phyloP scores from a whole-genome alignment of 2,113 vertebrate species.

The Oncorhynchus mykiss region DNA sequence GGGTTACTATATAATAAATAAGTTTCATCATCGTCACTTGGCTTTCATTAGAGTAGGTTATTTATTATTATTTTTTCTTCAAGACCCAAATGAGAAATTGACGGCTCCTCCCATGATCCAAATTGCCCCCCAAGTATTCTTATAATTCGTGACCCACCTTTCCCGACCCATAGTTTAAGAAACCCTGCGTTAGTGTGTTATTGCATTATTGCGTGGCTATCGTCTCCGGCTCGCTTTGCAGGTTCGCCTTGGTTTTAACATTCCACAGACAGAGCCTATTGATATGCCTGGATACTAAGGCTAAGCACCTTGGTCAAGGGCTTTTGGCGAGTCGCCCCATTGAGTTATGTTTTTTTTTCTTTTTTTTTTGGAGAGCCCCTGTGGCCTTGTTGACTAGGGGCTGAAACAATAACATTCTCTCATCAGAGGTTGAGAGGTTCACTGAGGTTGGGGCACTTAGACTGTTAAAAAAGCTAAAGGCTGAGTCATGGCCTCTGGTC shows the following conservation, averaged over 20 bases:
- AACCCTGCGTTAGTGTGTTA: too few species aligned
- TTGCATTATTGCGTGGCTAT: too few species aligned
- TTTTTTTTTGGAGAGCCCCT: background rate
- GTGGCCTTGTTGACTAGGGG: constrained; percentile 6
- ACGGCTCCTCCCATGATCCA: too few species aligned
- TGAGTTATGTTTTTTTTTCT: constrained; percentile 19
- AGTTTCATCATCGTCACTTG: too few species aligned
- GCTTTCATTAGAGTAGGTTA: too few species aligned
- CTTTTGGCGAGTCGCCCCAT: constrained; percentile 29
- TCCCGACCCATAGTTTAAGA: too few species aligned
- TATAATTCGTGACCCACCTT: too few species aligned
- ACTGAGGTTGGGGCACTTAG: background rate
- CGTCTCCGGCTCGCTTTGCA: constrained; percentile 24
- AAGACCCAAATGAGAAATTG: too few species aligned
- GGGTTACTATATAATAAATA: too few species aligned
- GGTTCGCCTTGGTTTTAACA: constrained; percentile 21
- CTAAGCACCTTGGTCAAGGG: constrained; percentile 51
- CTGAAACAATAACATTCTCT: constrained; percentile 12
- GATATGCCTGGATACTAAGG: constrained; percentile 40
- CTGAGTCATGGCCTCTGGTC: background rate
- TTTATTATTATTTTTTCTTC: too few species aligned
- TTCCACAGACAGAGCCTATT: constrained; percentile 24
- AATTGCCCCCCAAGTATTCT: too few species aligned
- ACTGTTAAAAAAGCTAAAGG: background rate
- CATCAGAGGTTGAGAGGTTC: background rate